Conservation (phyloP, 1,140 invertebrate species). For the Pogonognathellus flavescens region DNA sequence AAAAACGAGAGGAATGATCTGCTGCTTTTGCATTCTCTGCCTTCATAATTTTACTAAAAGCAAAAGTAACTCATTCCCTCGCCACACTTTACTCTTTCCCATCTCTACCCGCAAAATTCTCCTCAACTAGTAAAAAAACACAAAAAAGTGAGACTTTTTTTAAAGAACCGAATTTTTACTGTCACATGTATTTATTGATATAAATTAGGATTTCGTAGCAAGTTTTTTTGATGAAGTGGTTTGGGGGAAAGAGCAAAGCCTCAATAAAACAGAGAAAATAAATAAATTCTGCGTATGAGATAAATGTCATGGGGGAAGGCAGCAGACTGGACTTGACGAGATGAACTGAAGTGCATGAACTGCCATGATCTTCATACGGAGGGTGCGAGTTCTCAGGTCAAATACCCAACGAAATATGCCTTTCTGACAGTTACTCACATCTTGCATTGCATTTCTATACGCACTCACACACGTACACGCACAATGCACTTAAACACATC, state of each 20-base stretch:
- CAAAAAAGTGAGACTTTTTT: background rate
- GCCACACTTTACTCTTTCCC: too few relatives aligned
- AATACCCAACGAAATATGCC: constrained; percentile 24
- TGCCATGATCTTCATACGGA: constrained; percentile 23
- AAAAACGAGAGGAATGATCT: too few relatives aligned
- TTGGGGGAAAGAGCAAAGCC: background rate
- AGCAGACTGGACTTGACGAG: constrained; percentile 16
- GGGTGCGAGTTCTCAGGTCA: constrained; percentile 29
- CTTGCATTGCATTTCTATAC: constrained; percentile 2
- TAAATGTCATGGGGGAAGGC: constrained; percentile 45
- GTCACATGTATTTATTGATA: constrained; percentile 13
- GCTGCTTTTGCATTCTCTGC: too few relatives aligned
- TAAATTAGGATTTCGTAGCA: constrained; percentile 40
- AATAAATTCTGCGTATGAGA: constrained; percentile 29
- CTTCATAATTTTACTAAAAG: too few relatives aligned
- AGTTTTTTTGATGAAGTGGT: constrained; percentile 21
- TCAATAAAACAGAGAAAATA: constrained; percentile 34
- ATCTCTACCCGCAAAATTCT: background rate
- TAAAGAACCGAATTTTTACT: background rate
- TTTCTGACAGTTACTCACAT: constrained; percentile 13
- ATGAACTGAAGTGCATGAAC: constrained; percentile 41
- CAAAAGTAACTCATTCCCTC: too few relatives aligned
- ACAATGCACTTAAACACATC: background rate
- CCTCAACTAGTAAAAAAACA: too few relatives aligned
- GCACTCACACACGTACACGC: background rate